Conservation (phyloP, 2,113 vertebrate species). For the Dinomys branickii region DNA sequence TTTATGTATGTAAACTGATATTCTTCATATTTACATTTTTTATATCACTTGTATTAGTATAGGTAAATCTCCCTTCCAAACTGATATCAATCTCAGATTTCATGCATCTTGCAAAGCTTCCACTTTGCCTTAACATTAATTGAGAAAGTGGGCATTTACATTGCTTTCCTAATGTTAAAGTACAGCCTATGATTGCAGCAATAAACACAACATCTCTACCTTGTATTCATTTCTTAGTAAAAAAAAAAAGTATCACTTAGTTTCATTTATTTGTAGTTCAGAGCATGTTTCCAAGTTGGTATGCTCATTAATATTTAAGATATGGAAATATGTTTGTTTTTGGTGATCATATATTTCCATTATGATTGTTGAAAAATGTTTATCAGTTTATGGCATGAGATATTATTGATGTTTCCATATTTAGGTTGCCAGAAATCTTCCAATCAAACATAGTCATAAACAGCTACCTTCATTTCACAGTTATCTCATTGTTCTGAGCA, state of each 20-base stretch:
- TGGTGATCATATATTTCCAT: conserved; percentile 40
- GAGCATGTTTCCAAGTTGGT: conserved; percentile 38
- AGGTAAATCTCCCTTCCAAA: neutral
- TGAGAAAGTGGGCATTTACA: conserved; percentile 73
- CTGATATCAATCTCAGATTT: conserved; percentile 32
- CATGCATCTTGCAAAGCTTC: neutral
- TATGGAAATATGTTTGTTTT: conserved; percentile 59
- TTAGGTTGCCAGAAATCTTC: conserved; percentile 64
- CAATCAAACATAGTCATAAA: conserved; percentile 65
- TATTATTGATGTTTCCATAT: conserved; percentile 67
- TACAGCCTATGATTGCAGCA: conserved; percentile 61
- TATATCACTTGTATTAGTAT: neutral
- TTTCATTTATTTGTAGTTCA: conserved; percentile 68
- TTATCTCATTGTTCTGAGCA: conserved; percentile 69
- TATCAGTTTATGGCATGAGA: conserved; percentile 40
- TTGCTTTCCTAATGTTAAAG: conserved; percentile 69
- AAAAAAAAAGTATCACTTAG: conserved; percentile 48
- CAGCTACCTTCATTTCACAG: conserved; percentile 63
- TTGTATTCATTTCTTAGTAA: conserved; percentile 60
- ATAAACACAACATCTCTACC: conserved; percentile 59
- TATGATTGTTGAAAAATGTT: conserved; percentile 72
- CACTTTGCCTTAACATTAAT: conserved; percentile 58
- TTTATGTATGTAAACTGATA: neutral
- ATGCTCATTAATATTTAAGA: conserved; percentile 72
- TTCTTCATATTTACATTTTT: neutral